Base-by-base conservation (phyloP, 1,140 invertebrate genomes). In the Drosophila mayri region DNA sequence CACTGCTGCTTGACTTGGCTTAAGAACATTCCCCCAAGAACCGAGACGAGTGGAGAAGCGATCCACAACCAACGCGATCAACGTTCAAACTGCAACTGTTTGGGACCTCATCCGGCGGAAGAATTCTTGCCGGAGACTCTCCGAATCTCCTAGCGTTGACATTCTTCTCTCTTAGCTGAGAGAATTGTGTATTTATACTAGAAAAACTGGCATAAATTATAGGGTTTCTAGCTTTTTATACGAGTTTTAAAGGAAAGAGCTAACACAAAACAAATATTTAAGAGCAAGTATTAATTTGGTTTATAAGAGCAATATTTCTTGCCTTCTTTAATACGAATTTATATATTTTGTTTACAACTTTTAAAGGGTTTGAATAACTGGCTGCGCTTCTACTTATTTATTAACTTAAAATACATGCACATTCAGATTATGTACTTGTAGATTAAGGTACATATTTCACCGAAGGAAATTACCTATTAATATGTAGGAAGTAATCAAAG, bases 61-160 rank as follows among this genome's bases (percentile, higher is more conserved):
- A 38, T 52, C 66, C 61, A 76, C 84, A 80, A 71, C 66, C 84
- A 49, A 65, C 80, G 47, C 76, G 84, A 87, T 88, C 84, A 40
- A 74, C 84, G 76, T 71, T 83, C 68, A 57, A 80, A 65, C 67
- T 82, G 75, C 84, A 84, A 87, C 84, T 87, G 76, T 63, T 88
- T 46, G 55, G 32, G 4, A 20, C 35, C 22, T 16, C 18, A 58
- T 38, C 50, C 44, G 43, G 50, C 75, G 46, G 66, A 70, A 66
- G 62, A 66, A 70, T 35, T n/a, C n/a, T n/a, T 43, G 38, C 62
- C 47, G 22, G 22, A 30, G 3, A 16, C n/a, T 43, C 38, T 32
- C 46, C 59, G 52, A 25, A 40, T 30, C 41, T 44, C 18, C 59
- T 60, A 54, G 60, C 72, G 35, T 67, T 54, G 46, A 22, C 14